Evolutionary conservation across 2,888 invertebrate genomes (phyloP), one percentile per base, ranked within the genome.

Genomic region (Leptopilina myrica): DNA sequence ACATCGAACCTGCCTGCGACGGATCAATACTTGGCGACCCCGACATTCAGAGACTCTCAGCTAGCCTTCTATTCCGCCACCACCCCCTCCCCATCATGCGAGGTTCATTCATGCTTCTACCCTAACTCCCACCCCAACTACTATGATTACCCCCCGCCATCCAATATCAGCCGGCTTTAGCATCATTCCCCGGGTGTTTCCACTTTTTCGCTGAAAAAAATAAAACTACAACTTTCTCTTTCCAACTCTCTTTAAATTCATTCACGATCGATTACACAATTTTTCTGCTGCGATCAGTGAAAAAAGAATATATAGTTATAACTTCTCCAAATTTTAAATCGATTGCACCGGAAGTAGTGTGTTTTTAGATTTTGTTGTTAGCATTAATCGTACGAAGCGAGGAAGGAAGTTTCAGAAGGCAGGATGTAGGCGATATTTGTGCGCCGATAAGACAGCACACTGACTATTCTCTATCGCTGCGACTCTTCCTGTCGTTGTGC

Each of bases 11-110:
- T 84, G 86, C 86, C 86, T 81, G 87, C 82, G 87, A 86, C 85
- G 87, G 91, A 91, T 91, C 91, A 91, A 91, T 91, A 91, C 91
- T 89, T 87, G 85, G 84, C 89, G 91, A 91, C 91, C 91, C 91
- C 91, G 91, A 91, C 91, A 91, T 91, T 91, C 91, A 90, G 88
- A 88, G 86, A 86, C 86, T 86, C 87, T 84, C 90, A 90, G 88
- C 88, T 86, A 87, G 87, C 86, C 85, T 86, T 87, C 85, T 83
- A 81, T 84, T 85, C 84, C 83, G 81, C 85, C 83, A 84, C 79
- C 92, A 84, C 79, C 92, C 90, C 83, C 81, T 78, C 76, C 78
- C 67, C 76, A 78, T 76, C 80, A 81, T 83, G 67, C 80, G 79
- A 86, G 77, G 86, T 90, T 90, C 91, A 91, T 90, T 91, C 91